phyloP scores from a whole-genome alignment of 2,888 invertebrate species.

The Andrena dorsata region DNA sequence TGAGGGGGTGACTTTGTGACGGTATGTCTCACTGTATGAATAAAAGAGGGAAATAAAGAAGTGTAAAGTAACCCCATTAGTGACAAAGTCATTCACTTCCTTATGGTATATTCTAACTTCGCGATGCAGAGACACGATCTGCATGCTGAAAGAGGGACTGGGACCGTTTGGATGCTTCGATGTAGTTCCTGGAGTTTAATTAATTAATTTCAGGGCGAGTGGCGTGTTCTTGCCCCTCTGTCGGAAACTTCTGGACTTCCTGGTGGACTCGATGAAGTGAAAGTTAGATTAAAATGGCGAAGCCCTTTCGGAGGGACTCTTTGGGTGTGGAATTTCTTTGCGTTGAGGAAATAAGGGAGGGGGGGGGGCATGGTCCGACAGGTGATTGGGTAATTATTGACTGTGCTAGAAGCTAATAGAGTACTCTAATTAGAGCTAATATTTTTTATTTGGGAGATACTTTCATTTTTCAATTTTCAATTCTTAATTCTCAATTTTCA shows the following conservation, averaged over 20 bases:
- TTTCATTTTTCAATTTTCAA: too few species aligned
- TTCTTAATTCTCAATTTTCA: too few species aligned
- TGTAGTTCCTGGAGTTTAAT: slow-evolving; percentile 10
- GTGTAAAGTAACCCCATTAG: too few species aligned
- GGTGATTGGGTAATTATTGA: too few species aligned
- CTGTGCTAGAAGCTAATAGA: too few species aligned
- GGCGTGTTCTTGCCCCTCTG: neutral
- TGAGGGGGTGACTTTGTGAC: too few species aligned
- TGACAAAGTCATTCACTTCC: neutral
- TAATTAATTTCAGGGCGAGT: slow-evolving; percentile 18
- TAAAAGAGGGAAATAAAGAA: too few species aligned
- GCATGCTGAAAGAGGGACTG: neutral
- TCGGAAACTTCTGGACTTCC: slow-evolving; percentile 1
- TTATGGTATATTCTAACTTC: neutral
- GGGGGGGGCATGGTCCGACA: neutral
- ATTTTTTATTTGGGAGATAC: too few species aligned
- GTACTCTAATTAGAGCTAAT: too few species aligned
- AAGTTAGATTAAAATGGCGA: slow-evolving; percentile 11
- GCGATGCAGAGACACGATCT: neutral
- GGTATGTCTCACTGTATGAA: too few species aligned
- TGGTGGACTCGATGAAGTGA: neutral
- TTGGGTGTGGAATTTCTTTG: neutral
- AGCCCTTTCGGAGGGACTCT: neutral
- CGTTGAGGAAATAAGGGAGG: neutral
- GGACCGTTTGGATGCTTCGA: neutral